Evolutionary conservation across 1,140 invertebrate genomes (phyloP).

Genomic region (Microplitis demolitor): DNA sequence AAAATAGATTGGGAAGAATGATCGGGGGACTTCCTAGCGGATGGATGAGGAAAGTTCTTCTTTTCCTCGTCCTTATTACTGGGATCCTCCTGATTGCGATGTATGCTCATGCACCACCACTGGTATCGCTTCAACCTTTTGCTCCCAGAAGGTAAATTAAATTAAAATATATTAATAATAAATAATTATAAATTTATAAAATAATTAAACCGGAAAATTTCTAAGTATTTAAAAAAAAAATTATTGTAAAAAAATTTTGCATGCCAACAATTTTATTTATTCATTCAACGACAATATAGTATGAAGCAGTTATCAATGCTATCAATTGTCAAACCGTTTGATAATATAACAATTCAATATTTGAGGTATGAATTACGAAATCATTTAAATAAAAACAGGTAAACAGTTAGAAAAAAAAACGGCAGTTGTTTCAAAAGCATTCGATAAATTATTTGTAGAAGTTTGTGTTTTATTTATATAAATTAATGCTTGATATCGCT

Average conservation of each 20-base stretch:
- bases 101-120: constrained; percentile 58
- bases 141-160: constrained; percentile 49
- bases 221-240: neutral
- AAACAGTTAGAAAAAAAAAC: neutral
- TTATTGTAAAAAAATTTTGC: neutral
- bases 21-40: constrained; percentile 58
- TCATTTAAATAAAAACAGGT: neutral
- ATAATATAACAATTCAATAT: neutral
- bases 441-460: neutral
- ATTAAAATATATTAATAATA: neutral
- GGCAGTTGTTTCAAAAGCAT: neutral
- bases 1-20: constrained; percentile 54
- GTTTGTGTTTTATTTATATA: neutral
- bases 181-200: neutral
- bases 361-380: neutral
- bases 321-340: neutral
- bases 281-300: neutral
- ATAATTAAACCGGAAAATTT: neutral
- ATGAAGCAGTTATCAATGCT: neutral
- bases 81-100: constrained; percentile 62
- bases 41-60: constrained; percentile 61
- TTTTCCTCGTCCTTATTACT: constrained; percentile 62
- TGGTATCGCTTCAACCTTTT: constrained; percentile 55
- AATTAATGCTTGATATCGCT: neutral
- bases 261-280: neutral